Conservation (phyloP, 92 coral and sea anemone species). For the Porites cylindrica region DNA sequence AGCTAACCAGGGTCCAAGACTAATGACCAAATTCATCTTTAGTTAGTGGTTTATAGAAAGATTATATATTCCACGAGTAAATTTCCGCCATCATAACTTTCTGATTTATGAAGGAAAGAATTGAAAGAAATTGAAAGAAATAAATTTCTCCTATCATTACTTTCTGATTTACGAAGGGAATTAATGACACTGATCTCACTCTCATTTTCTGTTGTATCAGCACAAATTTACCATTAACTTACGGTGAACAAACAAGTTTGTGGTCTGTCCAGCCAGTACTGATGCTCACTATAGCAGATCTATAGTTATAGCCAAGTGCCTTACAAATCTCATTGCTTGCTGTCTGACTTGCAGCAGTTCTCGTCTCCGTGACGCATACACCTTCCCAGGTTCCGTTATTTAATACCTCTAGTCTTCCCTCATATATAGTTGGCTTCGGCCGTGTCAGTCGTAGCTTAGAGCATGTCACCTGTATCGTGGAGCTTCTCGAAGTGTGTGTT, state of each 20-base stretch:
- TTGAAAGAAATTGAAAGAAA: no score
- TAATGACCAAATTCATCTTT: no score
- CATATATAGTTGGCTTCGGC: conserved; percentile 24
- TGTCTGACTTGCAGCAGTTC: not conserved
- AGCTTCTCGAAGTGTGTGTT: not conserved
- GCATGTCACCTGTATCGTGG: conserved; percentile 8
- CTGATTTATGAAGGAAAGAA: no score
- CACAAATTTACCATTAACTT: not conserved
- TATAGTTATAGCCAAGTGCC: conserved; percentile 15
- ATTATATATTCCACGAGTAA: no score
- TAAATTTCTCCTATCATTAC: no score
- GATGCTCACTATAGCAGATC: conserved; percentile 9
- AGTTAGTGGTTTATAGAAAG: no score
- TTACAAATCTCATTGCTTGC: conserved; percentile 16
- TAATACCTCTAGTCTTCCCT: conserved; percentile 44
- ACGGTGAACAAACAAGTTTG: conserved; percentile 15
- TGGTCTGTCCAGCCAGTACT: conserved; percentile 27
- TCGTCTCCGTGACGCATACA: conserved; percentile 9
- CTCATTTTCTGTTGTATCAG: not conserved
- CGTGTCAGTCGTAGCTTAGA: conserved; percentile 26
- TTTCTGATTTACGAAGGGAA: no score
- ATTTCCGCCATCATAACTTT: no score
- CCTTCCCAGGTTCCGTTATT: conserved; percentile 23
- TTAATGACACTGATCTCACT: not conserved
- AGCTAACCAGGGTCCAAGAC: no score